Percentiles rank a stretch among this genome's conserved stretches.
Evolutionary conservation across 2,113 vertebrate genomes (phyloP).

Genomic region (Corythaixoides concolor): DNA sequence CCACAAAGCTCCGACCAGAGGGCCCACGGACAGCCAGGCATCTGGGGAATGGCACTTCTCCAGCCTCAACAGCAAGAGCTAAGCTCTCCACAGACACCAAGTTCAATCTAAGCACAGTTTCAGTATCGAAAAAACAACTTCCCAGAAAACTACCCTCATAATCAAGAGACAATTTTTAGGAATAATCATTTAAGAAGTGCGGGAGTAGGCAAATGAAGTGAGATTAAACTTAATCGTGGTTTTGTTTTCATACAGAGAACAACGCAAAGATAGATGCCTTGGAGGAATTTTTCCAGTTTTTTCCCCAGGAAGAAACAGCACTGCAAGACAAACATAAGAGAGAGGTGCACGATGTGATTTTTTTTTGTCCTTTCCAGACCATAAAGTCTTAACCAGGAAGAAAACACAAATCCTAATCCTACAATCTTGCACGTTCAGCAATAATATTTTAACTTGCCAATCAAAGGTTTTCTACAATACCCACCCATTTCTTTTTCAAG

Average conservation of each 20-base stretch:
- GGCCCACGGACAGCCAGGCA: background rate
- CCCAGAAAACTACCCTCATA: background rate
- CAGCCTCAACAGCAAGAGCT: background rate
- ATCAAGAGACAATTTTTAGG: background rate
- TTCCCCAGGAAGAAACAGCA: background rate
- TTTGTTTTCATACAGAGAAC: background rate
- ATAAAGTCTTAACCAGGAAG: background rate
- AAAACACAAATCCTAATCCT: background rate
- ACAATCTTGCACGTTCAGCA: background rate
- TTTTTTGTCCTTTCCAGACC: background rate
- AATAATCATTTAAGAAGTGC: background rate
- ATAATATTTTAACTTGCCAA: background rate
- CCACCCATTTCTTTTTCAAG: background rate
- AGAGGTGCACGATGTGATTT: accelerated
- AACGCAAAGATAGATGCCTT: background rate
- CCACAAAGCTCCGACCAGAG: background rate
- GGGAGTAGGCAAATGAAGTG: background rate
- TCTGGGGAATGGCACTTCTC: accelerated
- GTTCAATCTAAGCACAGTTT: background rate
- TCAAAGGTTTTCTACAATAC: background rate
- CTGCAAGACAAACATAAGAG: background rate
- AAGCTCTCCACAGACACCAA: background rate
- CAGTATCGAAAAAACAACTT: background rate
- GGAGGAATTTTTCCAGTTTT: background rate
- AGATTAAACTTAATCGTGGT: background rate